Base-by-base conservation (phyloP, 2,113 vertebrate species). In the Chloebia gouldiae region DNA sequence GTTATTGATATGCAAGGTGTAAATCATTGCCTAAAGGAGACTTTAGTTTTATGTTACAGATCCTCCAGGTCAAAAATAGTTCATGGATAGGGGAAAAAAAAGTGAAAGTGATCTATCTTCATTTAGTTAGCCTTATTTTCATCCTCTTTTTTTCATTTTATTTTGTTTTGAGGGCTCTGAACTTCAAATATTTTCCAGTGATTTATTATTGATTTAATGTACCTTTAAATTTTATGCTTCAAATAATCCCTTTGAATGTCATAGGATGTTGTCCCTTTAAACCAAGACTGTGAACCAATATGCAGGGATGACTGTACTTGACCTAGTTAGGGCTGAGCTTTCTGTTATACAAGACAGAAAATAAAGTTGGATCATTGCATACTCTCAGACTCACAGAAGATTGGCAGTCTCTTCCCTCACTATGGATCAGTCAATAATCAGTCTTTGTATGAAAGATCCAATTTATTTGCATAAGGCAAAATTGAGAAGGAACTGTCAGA, bases 141-240 rank as follows among this genome's bases (percentile, higher is more conserved):
- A 91, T 47, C 42, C 22, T 50, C 64, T 56, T 13, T 11, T 4
- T 61, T 51, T 35, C 8, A 9, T 15, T 3, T 24, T 56, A 33
- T 39, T 16, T 5, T 25, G 31, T 61, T 92, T 76, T 65, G 23
- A 47, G 21, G 33, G 10, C 37, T 87, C 18, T 95, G 77, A 85
- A 85, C 45, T 65, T 89, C 39, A 85, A 49, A 54, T 82, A 21
- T 85, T 50, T 92, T 93, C 61, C 81, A 81, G 88, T 73, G 65
- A 78, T 69, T 93, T 95, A 68, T 65, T 92, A 88, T 61, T 91
- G 60, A 89, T 95, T 95, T 91, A 81, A 89, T 85, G 65, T 72
- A 88, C 56, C 49, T 97, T 92, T 78, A 89, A 69, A 92, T 87
- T 84, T 86, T 92, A 56, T 19, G 78, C 73, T 89, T 91, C 61